Conservation (phyloP, 2,113 vertebrate species). For the Petrocephalus zakoni region DNA sequence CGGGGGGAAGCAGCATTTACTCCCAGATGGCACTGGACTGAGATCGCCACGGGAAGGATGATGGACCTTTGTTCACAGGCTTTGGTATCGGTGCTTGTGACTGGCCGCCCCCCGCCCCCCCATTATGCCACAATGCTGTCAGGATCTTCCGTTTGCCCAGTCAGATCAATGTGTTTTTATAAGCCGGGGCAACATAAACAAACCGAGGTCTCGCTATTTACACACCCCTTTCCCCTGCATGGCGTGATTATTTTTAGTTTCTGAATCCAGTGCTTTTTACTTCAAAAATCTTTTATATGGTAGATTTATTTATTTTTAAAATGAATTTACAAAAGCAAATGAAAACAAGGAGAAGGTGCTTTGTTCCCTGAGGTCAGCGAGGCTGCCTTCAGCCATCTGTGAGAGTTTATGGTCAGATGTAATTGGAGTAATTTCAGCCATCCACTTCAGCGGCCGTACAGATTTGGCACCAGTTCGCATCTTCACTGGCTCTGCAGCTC, state of each 20-base stretch:
- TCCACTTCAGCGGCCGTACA: background rate
- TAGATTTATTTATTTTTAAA: background rate
- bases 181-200: slow-evolving; percentile 6
- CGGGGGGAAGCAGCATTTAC: background rate
- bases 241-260: background rate
- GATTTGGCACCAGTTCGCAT: background rate
- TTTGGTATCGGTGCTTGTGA: background rate
- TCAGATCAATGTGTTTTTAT: slow-evolving; percentile 20
- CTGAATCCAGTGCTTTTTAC: background rate
- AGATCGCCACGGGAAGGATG: background rate
- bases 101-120: background rate
- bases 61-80: background rate
- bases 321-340: background rate
- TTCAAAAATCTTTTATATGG: background rate
- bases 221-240: background rate
- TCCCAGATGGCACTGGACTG: background rate
- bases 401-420: background rate
- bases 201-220: background rate
- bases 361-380: background rate
- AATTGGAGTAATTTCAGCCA: background rate
- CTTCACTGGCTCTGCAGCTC: background rate
- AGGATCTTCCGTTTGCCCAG: background rate
- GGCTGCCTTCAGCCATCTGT: background rate
- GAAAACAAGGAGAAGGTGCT: background rate
- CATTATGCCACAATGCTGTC: background rate